These are phyloP conservation scores for Rhodinocichla rosea DNA, from an alignment of 2,113 vertebrate species.

Conservation along the genomic window DNA sequence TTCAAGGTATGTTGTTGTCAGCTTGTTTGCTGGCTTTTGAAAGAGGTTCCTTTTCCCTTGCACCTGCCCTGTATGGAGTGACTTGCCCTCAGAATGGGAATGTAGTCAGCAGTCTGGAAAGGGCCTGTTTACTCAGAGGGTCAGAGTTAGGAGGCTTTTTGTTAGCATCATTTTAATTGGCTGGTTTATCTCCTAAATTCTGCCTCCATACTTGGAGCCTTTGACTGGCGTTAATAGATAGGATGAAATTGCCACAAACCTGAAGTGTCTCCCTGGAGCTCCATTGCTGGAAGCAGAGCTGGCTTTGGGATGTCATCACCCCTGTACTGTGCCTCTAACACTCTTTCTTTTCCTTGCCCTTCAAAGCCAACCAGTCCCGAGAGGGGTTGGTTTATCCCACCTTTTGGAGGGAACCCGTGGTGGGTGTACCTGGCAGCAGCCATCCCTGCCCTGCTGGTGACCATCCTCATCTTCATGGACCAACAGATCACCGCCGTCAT, in stretches of 20 bases:
- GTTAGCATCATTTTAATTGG: not conserved
- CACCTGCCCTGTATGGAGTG: not conserved
- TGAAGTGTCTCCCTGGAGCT: not conserved
- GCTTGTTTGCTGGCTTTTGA: not conserved
- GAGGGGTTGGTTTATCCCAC: constrained; percentile 91
- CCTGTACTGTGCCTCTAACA: not conserved
- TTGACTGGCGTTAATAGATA: not conserved
- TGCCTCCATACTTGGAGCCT: not conserved
- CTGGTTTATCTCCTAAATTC: not conserved
- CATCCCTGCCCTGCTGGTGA: constrained; percentile 93
- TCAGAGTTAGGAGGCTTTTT: not conserved
- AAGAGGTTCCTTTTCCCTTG: not conserved
- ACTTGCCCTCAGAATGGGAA: not conserved
- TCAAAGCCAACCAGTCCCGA: constrained; percentile 90
- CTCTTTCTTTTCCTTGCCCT: not conserved
- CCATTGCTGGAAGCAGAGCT: not conserved
- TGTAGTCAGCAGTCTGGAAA: not conserved
- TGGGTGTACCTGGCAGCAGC: constrained; percentile 93
- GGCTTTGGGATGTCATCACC: not conserved
- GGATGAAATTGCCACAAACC: not conserved
- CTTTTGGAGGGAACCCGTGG: constrained; percentile 96
- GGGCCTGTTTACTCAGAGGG: fast-evolving
- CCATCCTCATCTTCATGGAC: constrained; percentile 98
- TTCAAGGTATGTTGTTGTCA: constrained; percentile 84
- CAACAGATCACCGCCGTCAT: constrained; percentile 98